Conservation (phyloP, 2,797 vertebrate genomes). For the Urosaurus nigricauda region DNA sequence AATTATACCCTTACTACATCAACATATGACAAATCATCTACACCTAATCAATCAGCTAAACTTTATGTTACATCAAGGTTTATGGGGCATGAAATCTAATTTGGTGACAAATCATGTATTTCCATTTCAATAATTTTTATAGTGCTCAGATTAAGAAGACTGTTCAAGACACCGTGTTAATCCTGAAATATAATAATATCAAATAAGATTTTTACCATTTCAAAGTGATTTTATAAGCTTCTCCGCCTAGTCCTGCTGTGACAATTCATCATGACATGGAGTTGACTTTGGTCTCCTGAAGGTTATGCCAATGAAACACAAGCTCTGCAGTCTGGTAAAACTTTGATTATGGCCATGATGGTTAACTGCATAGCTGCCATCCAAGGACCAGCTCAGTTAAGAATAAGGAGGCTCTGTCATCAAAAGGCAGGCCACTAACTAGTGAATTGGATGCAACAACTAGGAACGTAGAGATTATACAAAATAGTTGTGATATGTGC, state of each 20-base stretch:
- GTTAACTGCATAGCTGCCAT: not conserved
- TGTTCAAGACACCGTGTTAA: conserved; percentile 75
- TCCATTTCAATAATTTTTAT: conserved; percentile 58
- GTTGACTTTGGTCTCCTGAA: not conserved
- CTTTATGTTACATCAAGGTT: conserved; percentile 62
- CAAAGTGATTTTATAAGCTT: too few relatives aligned
- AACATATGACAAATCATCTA: conserved; percentile 59
- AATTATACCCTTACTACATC: conserved; percentile 48
- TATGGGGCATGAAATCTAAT: conserved; percentile 65
- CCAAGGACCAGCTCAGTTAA: not conserved
- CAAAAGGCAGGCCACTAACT: not conserved
- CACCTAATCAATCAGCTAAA: conserved; percentile 64
- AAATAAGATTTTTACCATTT: not conserved
- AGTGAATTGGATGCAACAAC: conserved; percentile 1
- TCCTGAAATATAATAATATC: conserved; percentile 74
- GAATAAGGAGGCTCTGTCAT: not conserved
- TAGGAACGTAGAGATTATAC: not conserved
- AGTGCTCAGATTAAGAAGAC: conserved; percentile 34
- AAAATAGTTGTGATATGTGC: not conserved
- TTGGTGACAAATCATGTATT: conserved; percentile 60
- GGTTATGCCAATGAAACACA: not conserved
- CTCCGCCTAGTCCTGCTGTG: not conserved
- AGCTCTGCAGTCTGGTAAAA: not conserved
- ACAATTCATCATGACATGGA: not conserved
- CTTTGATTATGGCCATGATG: not conserved